These are phyloP conservation scores for Drosophila peninsularis DNA, from an alignment of 2,888 invertebrate species.

Conservation along the genomic window DNA sequence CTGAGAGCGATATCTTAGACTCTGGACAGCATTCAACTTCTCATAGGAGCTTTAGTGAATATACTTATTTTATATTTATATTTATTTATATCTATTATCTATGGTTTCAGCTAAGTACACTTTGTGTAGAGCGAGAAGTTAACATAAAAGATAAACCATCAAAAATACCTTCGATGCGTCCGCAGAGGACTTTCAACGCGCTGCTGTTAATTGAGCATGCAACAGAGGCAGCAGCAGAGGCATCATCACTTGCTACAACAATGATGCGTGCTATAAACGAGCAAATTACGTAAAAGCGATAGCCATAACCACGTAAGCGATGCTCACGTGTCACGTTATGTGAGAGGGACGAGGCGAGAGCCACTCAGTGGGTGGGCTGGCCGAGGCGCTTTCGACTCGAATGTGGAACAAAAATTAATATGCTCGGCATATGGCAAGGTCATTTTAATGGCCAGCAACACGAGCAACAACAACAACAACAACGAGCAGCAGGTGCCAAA, in stretches of 20 bases:
- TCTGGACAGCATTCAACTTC: too few relatives aligned
- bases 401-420: slow-evolving; percentile 71
- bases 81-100: too few relatives aligned
- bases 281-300: slow-evolving; percentile 75
- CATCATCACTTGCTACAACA: slow-evolving; percentile 39
- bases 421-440: slow-evolving; percentile 63
- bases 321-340: slow-evolving; percentile 72
- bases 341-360: not conserved
- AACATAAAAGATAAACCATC: slow-evolving; percentile 30
- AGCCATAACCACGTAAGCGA: slow-evolving; percentile 70
- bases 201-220: slow-evolving; percentile 54
- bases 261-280: slow-evolving; percentile 62
- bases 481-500: slow-evolving; percentile 48
- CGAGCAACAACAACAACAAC: slow-evolving; percentile 22
- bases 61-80: too few relatives aligned
- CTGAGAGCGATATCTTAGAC: too few relatives aligned
- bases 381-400: slow-evolving; percentile 28
- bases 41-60: not conserved
- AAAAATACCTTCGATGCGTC: slow-evolving; percentile 24
- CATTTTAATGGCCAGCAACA: slow-evolving; percentile 64
- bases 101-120: slow-evolving; percentile 16
- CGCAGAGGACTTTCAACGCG: slow-evolving; percentile 36
- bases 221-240: slow-evolving; percentile 19
- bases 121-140: slow-evolving; percentile 12
- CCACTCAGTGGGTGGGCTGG: not conserved